Evolutionary conservation across 2,888 invertebrate genomes (phyloP), one percentile per base, ranked within the genome.

Genomic region (Xylota segnis): DNA sequence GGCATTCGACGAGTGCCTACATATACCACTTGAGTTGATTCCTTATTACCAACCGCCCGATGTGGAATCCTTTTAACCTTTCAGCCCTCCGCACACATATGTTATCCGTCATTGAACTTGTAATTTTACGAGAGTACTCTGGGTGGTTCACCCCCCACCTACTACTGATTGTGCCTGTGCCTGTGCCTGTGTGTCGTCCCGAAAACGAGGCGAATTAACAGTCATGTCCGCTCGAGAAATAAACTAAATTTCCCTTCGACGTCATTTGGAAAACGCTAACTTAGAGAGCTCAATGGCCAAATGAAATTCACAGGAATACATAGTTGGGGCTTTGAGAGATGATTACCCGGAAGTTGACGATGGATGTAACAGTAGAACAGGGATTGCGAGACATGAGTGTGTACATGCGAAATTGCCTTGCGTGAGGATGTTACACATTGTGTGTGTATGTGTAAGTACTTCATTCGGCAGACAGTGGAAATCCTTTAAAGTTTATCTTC

Each of bases 101-200:
- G 83, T 74, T 83, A 74, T 78, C 56, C 74, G 68, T 74, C 83
- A 83, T 83, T 78, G 78, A 83, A 68, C 74, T 78, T 83, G 74
- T 70, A 78, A 68, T 83, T 78, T 74, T 50, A 78, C 63, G 54
- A 61, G 59, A 61, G 45, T 40, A 68, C 52, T 61, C 68, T 37
- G 56, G 16, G 47, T 29, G 27, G 27, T 12, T n/a, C 5, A 14
- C 18, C 27, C 14, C n/a, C n/a, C n/a, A n/a, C n/a, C n/a, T n/a
- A n/a, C n/a, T 34, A 18, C n/a, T 16, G n/a, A n/a, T n/a, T n/a
- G n/a, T n/a, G n/a, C 14, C n/a, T 4, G 56, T 56, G 9, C 14
- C 7, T 4, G 56, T 56, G 9, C 14, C 7, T 9, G 16, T 32
- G 5, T 32, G 1, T 43, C 29, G 37, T 29, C 34, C 37, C 37